These are phyloP conservation scores for Calosoma granatense DNA, from an alignment of 1,140 invertebrate species.

Conservation along the genomic window DNA sequence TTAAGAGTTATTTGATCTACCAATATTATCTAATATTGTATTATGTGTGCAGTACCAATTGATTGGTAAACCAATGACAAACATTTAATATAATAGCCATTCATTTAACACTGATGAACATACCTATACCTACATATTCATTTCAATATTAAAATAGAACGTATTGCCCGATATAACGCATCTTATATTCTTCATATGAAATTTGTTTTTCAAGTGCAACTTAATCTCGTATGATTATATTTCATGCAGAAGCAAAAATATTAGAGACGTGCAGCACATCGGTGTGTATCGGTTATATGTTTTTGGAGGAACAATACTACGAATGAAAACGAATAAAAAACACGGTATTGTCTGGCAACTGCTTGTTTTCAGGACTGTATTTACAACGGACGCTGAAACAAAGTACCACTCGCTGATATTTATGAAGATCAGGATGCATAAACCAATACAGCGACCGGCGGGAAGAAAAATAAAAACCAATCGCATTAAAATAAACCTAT, in stretches of 20 bases:
- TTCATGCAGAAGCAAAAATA: background rate
- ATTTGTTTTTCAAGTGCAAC: too few species aligned
- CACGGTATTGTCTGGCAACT: conserved; percentile 2
- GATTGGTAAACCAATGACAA: too few species aligned
- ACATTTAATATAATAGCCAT: too few species aligned
- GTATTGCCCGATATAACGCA: too few species aligned
- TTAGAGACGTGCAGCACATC: too few species aligned
- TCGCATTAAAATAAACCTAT: conserved; percentile 8
- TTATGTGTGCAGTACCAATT: too few species aligned
- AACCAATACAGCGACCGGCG: background rate
- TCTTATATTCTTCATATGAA: too few species aligned
- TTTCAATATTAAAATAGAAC: background rate
- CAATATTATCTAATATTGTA: too few species aligned
- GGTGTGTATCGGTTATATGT: background rate
- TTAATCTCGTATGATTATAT: background rate
- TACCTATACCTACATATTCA: background rate
- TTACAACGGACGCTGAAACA: conserved; percentile 5
- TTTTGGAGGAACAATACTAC: background rate
- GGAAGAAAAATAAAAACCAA: conserved; percentile 3
- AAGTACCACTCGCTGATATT: conserved; percentile 7
- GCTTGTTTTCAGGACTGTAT: background rate
- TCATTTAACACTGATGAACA: too few species aligned
- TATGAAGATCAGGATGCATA: conserved; percentile 5
- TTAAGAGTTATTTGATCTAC: too few species aligned
- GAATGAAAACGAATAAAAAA: background rate